These are phyloP conservation scores for Parnassius mnemosyne DNA, from an alignment of 2,888 invertebrate species.

Conservation along the genomic window DNA sequence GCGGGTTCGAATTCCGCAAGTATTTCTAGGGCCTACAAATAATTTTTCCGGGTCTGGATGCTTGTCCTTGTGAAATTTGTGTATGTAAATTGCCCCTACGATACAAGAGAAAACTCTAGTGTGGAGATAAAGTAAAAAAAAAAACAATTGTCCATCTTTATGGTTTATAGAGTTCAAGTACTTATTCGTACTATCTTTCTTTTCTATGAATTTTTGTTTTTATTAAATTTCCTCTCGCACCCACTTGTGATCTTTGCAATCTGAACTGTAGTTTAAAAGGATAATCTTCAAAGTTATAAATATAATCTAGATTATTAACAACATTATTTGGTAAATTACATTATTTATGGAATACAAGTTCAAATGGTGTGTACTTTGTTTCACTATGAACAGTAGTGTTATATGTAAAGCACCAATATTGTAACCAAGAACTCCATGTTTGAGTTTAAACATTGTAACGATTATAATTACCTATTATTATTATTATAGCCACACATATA, in stretches of 20 bases:
- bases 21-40: no score
- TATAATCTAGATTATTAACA: not conserved
- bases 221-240: not conserved
- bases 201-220: not conserved
- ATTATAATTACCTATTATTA: no score
- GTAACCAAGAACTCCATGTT: not conserved
- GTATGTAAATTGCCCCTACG: no score
- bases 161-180: not conserved
- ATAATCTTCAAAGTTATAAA: not conserved
- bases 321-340: no score
- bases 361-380: no score
- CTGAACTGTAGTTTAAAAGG: not conserved
- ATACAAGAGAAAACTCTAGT: no score
- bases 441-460: not conserved
- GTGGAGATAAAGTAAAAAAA: no score
- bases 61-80: no score
- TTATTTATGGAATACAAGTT: no score
- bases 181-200: not conserved
- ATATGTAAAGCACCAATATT: not conserved
- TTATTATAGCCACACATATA: no score
- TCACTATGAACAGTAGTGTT: not conserved
- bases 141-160: not conserved
- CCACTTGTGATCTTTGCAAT: not conserved
- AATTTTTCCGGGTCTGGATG: no score
- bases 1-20: no score